phyloP scores from a whole-genome alignment of 1,140 invertebrate genomes.

The Brachionus angularis region DNA sequence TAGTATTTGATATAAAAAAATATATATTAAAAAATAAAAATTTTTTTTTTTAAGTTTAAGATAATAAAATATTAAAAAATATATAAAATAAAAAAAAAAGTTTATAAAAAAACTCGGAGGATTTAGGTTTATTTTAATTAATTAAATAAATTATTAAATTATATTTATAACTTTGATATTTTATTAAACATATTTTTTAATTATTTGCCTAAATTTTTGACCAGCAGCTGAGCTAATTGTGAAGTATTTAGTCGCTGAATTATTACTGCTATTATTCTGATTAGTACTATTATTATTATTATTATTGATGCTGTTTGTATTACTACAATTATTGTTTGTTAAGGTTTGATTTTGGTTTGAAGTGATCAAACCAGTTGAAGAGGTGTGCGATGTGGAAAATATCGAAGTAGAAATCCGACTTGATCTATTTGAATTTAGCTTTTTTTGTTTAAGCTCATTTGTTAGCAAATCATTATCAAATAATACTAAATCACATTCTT shows the following conservation, averaged over 20 bases:
- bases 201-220: slow-evolving; percentile 43
- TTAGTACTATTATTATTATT: too few species aligned
- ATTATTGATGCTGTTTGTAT: too few species aligned
- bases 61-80: slow-evolving; percentile 15
- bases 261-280: too few species aligned
- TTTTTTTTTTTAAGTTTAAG: slow-evolving; percentile 20
- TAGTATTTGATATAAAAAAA: too few species aligned
- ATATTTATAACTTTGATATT: not conserved
- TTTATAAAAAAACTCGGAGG: slow-evolving; percentile 28
- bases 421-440: slow-evolving; percentile 1
- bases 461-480: slow-evolving; percentile 26
- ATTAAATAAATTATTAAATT: slow-evolving; percentile 33
- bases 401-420: slow-evolving; percentile 13
- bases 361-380: too few species aligned
- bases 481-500: not conserved
- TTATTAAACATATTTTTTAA: slow-evolving; percentile 41
- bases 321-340: too few species aligned
- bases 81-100: not conserved
- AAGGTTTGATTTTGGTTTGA: too few species aligned
- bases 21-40: not conserved
- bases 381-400: not conserved
- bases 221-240: slow-evolving; percentile 43
- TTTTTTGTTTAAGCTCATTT: slow-evolving; percentile 26
- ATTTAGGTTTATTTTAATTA: slow-evolving; percentile 5
- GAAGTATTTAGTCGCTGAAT: slow-evolving; percentile 37